These are phyloP conservation scores for Brachirus orientalis DNA, from an alignment of 2,113 vertebrate species.

Conservation along the genomic window DNA sequence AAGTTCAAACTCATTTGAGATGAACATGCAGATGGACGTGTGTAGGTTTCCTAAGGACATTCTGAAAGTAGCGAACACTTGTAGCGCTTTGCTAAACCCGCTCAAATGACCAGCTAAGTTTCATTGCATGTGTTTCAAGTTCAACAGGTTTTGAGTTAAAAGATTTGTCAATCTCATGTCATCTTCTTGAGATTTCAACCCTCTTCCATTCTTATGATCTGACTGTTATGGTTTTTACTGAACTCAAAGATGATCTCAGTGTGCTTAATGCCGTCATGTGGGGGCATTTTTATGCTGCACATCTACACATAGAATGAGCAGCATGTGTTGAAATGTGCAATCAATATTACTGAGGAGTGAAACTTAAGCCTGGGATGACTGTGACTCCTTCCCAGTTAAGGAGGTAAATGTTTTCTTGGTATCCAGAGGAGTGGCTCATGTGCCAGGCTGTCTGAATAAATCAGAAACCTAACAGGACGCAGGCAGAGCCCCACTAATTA, in stretches of 20 bases:
- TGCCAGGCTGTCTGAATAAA: constrained; percentile 72
- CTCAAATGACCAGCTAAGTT: background rate
- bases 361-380: constrained; percentile 65
- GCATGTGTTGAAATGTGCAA: constrained; percentile 79
- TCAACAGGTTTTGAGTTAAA: background rate
- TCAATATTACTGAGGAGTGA: constrained; percentile 69
- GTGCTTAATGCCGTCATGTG: constrained; percentile 19
- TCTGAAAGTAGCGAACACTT: background rate
- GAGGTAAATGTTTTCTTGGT: constrained; percentile 81
- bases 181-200: background rate
- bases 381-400: constrained; percentile 75
- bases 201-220: background rate
- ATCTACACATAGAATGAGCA: constrained; percentile 9
- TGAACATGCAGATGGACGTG: constrained; percentile 15
- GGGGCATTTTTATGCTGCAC: constrained; percentile 19
- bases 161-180: background rate
- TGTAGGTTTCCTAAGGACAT: constrained; percentile 13
- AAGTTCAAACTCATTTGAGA: constrained; percentile 53
- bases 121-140: background rate
- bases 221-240: background rate
- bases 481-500: constrained; percentile 59
- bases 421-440: constrained; percentile 66
- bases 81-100: background rate
- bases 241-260: constrained; percentile 12
- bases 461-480: constrained; percentile 76